Conservation (phyloP, 2,888 invertebrate species). For the Biston stratarius region DNA sequence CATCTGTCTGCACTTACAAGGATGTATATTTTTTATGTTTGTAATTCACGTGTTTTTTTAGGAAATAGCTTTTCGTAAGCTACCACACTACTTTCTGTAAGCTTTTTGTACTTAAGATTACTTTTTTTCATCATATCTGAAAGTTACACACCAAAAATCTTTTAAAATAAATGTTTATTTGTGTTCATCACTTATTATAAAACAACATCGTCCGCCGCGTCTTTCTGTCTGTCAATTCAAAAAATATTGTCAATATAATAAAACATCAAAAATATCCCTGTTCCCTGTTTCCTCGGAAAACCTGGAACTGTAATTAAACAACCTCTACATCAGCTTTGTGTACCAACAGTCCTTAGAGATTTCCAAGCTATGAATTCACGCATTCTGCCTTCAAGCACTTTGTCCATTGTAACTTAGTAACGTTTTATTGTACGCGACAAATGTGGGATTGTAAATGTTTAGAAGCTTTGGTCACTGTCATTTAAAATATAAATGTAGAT, state of each 20-base stretch:
- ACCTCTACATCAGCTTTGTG: slow-evolving; percentile 1
- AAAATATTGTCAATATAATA: too few species aligned
- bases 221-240: too few species aligned
- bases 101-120: too few species aligned
- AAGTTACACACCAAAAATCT: too few species aligned
- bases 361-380: slow-evolving; percentile 1
- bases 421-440: neutral
- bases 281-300: neutral
- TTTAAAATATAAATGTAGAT: too few species aligned
- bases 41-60: neutral
- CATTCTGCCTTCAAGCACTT: neutral
- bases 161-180: too few species aligned
- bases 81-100: too few species aligned
- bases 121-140: too few species aligned
- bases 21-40: neutral
- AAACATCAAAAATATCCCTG: too few species aligned
- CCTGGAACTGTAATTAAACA: neutral
- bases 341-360: neutral
- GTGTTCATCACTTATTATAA: too few species aligned
- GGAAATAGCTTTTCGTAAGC: neutral
- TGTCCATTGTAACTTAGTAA: neutral
- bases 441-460: neutral
- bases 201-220: too few species aligned
- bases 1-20: slow-evolving; percentile 13
- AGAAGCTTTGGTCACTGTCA: neutral